Conservation (phyloP, 2,113 vertebrate species). For the Dendrocopos noguchii region DNA sequence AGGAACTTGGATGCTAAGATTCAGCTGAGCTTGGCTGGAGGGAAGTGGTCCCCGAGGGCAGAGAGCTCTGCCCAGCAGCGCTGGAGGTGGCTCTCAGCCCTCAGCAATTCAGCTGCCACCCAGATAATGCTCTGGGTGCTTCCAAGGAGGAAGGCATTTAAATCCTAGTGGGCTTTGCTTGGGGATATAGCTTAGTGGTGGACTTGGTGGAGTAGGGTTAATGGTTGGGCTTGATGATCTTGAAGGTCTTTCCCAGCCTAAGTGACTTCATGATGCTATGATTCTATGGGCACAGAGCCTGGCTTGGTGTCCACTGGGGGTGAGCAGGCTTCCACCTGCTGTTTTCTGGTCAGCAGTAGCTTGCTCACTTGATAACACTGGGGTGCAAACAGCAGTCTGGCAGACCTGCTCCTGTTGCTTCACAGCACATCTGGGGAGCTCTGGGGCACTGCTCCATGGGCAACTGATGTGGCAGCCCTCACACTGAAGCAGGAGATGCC, state of each 20-base stretch:
- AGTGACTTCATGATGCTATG: no score
- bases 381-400: not conserved
- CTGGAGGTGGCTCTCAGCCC: not conserved
- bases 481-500: fast-evolving
- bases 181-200: no score
- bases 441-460: fast-evolving
- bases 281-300: not conserved
- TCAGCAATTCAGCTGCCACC: not conserved
- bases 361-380: fast-evolving
- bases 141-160: not conserved
- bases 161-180: fast-evolving
- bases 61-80: not conserved
- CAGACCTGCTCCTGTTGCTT: fast-evolving
- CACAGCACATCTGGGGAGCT: not conserved
- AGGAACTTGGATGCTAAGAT: not conserved
- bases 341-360: not conserved
- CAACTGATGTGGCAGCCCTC: not conserved
- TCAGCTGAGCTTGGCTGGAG: not conserved
- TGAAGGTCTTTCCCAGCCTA: no score
- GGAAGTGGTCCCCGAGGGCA: fast-evolving
- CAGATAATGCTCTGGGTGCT: not conserved
- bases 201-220: no score
- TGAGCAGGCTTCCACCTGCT: not conserved
- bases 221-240: no score
- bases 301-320: not conserved